Conservation (phyloP, 2,797 vertebrate species). For the Alosa sapidissima region DNA sequence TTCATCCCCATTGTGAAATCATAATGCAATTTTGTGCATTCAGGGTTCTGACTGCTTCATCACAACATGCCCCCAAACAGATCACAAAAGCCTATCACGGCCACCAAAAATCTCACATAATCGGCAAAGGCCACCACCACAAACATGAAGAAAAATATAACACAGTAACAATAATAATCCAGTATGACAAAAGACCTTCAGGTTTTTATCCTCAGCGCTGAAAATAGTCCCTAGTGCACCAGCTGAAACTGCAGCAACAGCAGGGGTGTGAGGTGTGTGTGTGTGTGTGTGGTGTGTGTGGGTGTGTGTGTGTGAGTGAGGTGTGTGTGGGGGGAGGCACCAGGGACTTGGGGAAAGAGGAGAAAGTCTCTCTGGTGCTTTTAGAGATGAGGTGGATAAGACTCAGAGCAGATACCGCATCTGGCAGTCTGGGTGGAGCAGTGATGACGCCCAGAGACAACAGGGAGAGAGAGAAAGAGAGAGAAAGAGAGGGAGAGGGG, state of each 20-base stretch:
- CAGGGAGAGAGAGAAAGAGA: too few relatives aligned
- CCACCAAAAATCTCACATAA: too few relatives aligned
- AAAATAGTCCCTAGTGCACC: too few relatives aligned
- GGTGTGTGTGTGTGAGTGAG: not conserved
- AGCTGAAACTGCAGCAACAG: too few relatives aligned
- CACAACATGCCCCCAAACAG: not conserved
- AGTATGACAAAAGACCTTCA: not conserved
- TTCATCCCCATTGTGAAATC: not conserved
- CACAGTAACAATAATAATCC: too few relatives aligned
- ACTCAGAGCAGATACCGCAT: not conserved
- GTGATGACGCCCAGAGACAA: not conserved
- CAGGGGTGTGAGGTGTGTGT: not conserved
- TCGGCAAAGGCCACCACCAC: too few relatives aligned
- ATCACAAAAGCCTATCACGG: not conserved
- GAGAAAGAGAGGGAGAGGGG: too few relatives aligned
- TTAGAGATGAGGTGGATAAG: not conserved
- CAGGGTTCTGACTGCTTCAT: not conserved
- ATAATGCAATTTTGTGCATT: not conserved
- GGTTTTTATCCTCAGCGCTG: not conserved
- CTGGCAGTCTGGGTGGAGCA: not conserved
- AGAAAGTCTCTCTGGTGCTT: not conserved
- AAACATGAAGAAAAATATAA: too few relatives aligned
- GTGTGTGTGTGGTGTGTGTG: not conserved
- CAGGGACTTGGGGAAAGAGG: too few relatives aligned
- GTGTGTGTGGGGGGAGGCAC: not conserved